Conservation (phyloP, 2,797 vertebrate species). For the Rhodeus uyekii region DNA sequence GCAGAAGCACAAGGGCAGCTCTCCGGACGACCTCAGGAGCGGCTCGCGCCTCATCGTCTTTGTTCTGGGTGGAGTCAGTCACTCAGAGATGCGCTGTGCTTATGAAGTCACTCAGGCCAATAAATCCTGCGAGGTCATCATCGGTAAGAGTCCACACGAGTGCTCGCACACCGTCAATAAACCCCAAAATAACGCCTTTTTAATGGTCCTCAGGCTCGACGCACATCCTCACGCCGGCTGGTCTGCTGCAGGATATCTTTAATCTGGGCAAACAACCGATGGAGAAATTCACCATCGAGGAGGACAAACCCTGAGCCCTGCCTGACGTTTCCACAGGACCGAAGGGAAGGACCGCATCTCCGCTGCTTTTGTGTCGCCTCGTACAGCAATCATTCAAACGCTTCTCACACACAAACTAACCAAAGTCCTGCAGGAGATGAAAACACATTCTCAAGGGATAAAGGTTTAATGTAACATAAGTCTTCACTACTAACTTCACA, state of each 20-base stretch:
- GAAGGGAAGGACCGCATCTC: conserved; percentile 71
- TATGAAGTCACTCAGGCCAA: conserved; percentile 88
- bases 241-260: conserved; percentile 90
- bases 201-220: conserved; percentile 84
- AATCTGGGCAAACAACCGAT: conserved; percentile 84
- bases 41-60: conserved; percentile 91
- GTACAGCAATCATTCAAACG: not conserved
- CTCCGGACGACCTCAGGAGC: conserved; percentile 80
- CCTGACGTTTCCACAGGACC: conserved; percentile 49
- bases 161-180: not conserved
- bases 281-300: conserved; percentile 80
- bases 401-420: not conserved
- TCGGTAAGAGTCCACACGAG: conserved; percentile 80
- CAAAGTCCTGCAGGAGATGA: not conserved
- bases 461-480: not conserved
- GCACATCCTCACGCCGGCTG: conserved; percentile 88
- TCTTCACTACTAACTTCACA: not conserved
- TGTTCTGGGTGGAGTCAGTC: conserved; percentile 87
- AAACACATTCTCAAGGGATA: not conserved
- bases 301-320: conserved; percentile 72
- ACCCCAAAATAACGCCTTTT: conserved; percentile 5
- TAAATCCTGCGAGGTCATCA: conserved; percentile 91
- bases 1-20: conserved; percentile 85
- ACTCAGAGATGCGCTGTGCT: conserved; percentile 92
- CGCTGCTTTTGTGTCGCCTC: not conserved